Evolutionary conservation across 2,888 invertebrate genomes (phyloP), one percentile per base, ranked within the genome.

Genomic region (Holacanthella duospinosa): DNA sequence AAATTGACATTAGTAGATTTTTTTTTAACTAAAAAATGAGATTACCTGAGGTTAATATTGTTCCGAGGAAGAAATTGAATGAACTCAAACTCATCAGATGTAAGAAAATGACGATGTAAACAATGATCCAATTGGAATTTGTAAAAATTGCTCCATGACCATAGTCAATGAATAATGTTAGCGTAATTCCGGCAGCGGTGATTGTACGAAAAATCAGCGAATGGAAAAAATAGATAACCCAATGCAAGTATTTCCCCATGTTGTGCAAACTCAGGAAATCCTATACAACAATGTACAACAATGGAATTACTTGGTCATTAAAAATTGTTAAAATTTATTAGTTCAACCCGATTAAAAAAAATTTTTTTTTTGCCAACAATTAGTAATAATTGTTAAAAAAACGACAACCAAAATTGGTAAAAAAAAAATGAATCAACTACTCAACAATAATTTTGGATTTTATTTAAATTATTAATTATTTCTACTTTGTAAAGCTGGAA

Each of bases 241-340:
- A 71, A 26, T 71, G 68, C 2, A 68, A 24, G 24, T 62, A 59
- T 12, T 63, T n/a, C 0, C 67, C 67, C 60, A 71, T 54, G 16
- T 65, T 64, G 29, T 71, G 71, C 55, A 71, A 64, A n/a, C 62
- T 64, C 2, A 71, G 57, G 2, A 71, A 29, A 29, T 71, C 67
- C 65, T 66, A 36, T 43, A 54, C n/a, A 26, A 16, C 55, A 27
- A 24, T n/a, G n/a, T n/a, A n/a, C n/a, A n/a, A n/a, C n/a, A n/a
- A n/a, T n/a, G n/a, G n/a, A n/a, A n/a, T n/a, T n/a, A n/a, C n/a
- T n/a, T n/a, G n/a, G n/a, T n/a, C n/a, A n/a, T n/a, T n/a, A n/a
- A n/a, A n/a, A n/a, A n/a, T n/a, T n/a, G n/a, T n/a, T n/a, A n/a
- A n/a, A n/a, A n/a, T n/a, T n/a, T n/a, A n/a, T n/a, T n/a, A n/a